These are phyloP conservation scores for Phymanthus crucifer DNA, from an alignment of 92 coral and sea anemone species.

Conservation along the genomic window DNA sequence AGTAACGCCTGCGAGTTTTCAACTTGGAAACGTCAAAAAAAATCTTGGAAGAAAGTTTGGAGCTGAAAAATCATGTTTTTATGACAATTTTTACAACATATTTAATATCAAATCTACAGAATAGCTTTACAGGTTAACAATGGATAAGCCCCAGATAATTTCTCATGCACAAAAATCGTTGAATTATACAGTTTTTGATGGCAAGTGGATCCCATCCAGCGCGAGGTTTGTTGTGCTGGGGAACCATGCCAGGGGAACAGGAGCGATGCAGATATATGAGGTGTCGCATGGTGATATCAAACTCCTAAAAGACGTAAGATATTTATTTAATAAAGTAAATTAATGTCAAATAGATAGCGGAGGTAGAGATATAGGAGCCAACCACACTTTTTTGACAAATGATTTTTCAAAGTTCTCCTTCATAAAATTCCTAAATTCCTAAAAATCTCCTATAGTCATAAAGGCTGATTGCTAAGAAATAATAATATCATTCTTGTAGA, in stretches of 20 bases:
- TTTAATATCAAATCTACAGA: neutral
- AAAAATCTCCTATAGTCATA: too few relatives aligned
- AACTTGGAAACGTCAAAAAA: slow-evolving; percentile 21
- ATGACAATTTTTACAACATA: neutral
- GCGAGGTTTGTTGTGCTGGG: slow-evolving; percentile 97
- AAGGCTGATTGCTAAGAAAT: too few relatives aligned
- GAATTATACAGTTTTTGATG: slow-evolving; percentile 85
- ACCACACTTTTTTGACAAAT: too few relatives aligned
- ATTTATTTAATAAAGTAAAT: too few relatives aligned
- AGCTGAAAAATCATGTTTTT: neutral
- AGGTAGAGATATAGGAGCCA: too few relatives aligned
- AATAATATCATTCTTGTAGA: too few relatives aligned
- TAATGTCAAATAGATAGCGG: too few relatives aligned
- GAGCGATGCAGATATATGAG: slow-evolving; percentile 96
- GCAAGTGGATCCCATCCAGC: slow-evolving; percentile 95
- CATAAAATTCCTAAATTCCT: too few relatives aligned
- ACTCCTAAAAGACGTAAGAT: slow-evolving; percentile 81
- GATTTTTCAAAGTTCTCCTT: too few relatives aligned
- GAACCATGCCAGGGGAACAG: slow-evolving; percentile 95
- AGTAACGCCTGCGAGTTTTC: slow-evolving; percentile 49
- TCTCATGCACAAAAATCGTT: slow-evolving; percentile 81
- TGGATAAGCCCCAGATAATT: slow-evolving; percentile 88
- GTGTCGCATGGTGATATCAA: slow-evolving; percentile 87
- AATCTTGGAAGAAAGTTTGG: neutral
- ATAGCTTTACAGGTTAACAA: neutral